Percentiles rank a stretch among this genome's conserved stretches.
Conservation (phyloP, 2,113 vertebrate species). For the Corydoras sp. region DNA sequence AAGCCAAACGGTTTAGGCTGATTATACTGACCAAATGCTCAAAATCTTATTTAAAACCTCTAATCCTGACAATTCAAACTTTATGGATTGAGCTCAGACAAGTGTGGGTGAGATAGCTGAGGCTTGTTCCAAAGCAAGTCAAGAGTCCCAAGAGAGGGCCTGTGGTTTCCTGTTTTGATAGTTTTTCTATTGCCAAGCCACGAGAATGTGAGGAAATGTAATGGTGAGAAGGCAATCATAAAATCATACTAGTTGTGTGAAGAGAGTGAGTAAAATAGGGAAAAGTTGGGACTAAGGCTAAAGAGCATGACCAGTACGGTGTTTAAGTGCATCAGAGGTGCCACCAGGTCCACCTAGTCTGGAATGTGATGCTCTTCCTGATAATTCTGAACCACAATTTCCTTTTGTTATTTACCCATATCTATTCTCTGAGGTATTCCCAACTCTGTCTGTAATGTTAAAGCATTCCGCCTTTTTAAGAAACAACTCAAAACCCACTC, state of each 20-base stretch:
- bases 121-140: conserved; percentile 14
- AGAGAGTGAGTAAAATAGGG: not conserved
- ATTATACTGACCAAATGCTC: not conserved
- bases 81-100: conserved; percentile 22
- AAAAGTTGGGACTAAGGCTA: not conserved
- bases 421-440: too few relatives aligned
- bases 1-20: not conserved
- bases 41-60: not conserved
- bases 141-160: conserved; percentile 40
- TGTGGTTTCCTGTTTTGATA: conserved; percentile 58
- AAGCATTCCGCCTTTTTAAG: too few relatives aligned
- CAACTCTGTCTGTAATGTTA: too few relatives aligned
- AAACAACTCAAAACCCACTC: too few relatives aligned
- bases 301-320: conserved; percentile 6
- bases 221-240: not conserved
- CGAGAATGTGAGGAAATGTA: conserved; percentile 42
- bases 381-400: too few relatives aligned
- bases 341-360: not conserved
- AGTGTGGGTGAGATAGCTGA: conserved; percentile 1
- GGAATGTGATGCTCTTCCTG: not conserved
- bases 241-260: not conserved
- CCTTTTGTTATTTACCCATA: too few relatives aligned
- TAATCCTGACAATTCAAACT: conserved; percentile 13
- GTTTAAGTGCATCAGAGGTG: not conserved
- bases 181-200: conserved; percentile 55